Conservation (phyloP, 1,140 invertebrate species). For the Lerema accius region DNA sequence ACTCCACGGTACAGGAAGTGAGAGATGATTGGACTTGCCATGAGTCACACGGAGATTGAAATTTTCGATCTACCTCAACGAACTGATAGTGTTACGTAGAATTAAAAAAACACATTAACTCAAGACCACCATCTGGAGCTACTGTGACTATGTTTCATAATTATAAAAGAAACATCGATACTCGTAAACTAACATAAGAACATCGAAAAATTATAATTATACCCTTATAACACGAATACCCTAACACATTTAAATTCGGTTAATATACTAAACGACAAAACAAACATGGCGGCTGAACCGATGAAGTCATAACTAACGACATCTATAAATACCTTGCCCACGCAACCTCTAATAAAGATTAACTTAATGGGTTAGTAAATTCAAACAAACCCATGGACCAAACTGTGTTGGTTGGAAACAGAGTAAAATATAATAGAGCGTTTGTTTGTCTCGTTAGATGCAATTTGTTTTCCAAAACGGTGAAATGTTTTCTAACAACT, state of each 20-base stretch:
- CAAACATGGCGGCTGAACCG: slow-evolving; percentile 46
- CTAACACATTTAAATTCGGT: slow-evolving; percentile 44
- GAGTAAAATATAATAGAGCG: neutral
- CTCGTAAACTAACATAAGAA: too few relatives aligned
- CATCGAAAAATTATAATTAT: too few relatives aligned
- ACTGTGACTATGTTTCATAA: too few relatives aligned
- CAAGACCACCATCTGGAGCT: too few relatives aligned
- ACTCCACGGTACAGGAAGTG: slow-evolving; percentile 63
- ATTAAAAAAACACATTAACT: too few relatives aligned
- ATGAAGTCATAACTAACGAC: slow-evolving; percentile 70
- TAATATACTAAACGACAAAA: slow-evolving; percentile 32
- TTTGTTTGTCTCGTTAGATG: too few relatives aligned
- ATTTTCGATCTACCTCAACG: too few relatives aligned
- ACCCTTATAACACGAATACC: too few relatives aligned
- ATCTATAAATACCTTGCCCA: slow-evolving; percentile 65
- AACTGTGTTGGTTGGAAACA: slow-evolving; percentile 36
- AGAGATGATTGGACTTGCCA: slow-evolving; percentile 62
- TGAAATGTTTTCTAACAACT: too few relatives aligned
- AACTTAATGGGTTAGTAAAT: slow-evolving; percentile 46
- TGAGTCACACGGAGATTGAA: slow-evolving; percentile 59
- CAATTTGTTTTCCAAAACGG: too few relatives aligned
- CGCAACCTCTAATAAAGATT: slow-evolving; percentile 53
- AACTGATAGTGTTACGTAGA: too few relatives aligned
- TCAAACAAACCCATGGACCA: slow-evolving; percentile 6
- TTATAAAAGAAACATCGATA: too few relatives aligned